Base-by-base conservation (phyloP, 2,888 invertebrate genomes). In the Gandaritis pyraliata region DNA sequence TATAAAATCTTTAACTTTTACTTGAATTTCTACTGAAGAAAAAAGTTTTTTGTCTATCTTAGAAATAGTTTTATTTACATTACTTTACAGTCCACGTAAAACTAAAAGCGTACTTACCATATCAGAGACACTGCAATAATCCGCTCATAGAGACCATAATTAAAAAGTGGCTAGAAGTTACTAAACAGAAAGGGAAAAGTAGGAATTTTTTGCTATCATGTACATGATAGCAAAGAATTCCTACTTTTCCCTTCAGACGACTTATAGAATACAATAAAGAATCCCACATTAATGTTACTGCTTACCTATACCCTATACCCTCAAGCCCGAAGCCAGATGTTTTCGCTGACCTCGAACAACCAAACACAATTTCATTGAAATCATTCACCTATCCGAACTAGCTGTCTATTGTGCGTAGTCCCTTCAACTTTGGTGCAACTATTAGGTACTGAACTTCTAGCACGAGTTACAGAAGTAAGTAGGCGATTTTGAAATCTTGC, bases 301-400 rank as follows among this genome's bases (percentile, higher is more conserved):
- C 64, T 72, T 67, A 69, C 64, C 64, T 52, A n/a, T n/a, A n/a
- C n/a, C n/a, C n/a, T n/a, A n/a, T n/a, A 49, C 54, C 56, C 56
- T 51, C 47, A 57, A 58, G 39, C 47, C 33, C 49, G 52, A 16
- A 16, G 50, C 62, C 69, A 68, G 66, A 63, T 69, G 66, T 70
- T 70, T 66, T 59, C 64, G 43, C 38, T 58, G 56, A 65, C 66
- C 51, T 56, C 61, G 60, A 63, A 58, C 63, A 65, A 61, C 55
- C 56, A 41, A 65, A 65, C 66, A 64, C 60, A 58, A 62, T 67
- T 71, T 68, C 54, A 60, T 64, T 68, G 65, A 66, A 66, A 69
- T 70, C 68, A 69, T 68, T 71, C 54, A 53, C 55, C 52, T 52
- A 43, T 51, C 63, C 61, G 64, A 53, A 39, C 16, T 46, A 60